Percentiles rank a stretch among this genome's conserved stretches.
phyloP scores from a whole-genome alignment of 1,140 invertebrate species.

The Zaprionus capensis region DNA sequence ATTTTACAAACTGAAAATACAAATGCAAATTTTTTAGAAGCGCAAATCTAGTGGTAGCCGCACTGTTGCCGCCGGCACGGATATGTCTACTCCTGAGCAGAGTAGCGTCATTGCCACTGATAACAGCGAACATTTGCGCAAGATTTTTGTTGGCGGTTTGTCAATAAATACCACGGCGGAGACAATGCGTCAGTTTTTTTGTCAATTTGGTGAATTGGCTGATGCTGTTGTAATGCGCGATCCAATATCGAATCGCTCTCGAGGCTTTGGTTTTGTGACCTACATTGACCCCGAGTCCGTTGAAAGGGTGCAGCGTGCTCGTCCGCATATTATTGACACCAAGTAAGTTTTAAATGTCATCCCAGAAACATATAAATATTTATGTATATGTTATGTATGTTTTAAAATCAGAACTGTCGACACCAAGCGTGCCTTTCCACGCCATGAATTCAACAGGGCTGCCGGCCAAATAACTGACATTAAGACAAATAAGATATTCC shows the following conservation, averaged over 20 bases:
- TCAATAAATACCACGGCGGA: constrained; percentile 51
- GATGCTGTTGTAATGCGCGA: constrained; percentile 73
- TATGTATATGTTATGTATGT: background rate
- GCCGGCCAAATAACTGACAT: constrained; percentile 90
- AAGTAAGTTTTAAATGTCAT: constrained; percentile 81
- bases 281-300: constrained; percentile 45
- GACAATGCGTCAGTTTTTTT: constrained; percentile 49
- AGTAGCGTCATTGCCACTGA: background rate
- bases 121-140: constrained; percentile 62
- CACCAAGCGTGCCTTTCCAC: constrained; percentile 97
- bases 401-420: constrained; percentile 91
- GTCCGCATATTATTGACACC: constrained; percentile 61
- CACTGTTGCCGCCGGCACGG: background rate
- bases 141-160: constrained; percentile 70
- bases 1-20: background rate
- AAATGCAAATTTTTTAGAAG: constrained; percentile 18
- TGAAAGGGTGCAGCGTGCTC: constrained; percentile 59
- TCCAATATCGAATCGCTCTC: constrained; percentile 59
- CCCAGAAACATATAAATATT: background rate
- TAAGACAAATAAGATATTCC: constrained; percentile 97
- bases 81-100: background rate
- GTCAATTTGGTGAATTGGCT: constrained; percentile 52
- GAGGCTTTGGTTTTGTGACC: constrained; percentile 71
- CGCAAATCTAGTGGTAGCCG: constrained; percentile 29
- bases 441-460: constrained; percentile 94